phyloP scores from a whole-genome alignment of 2,797 vertebrate genomes.

The Argya squamiceps region DNA sequence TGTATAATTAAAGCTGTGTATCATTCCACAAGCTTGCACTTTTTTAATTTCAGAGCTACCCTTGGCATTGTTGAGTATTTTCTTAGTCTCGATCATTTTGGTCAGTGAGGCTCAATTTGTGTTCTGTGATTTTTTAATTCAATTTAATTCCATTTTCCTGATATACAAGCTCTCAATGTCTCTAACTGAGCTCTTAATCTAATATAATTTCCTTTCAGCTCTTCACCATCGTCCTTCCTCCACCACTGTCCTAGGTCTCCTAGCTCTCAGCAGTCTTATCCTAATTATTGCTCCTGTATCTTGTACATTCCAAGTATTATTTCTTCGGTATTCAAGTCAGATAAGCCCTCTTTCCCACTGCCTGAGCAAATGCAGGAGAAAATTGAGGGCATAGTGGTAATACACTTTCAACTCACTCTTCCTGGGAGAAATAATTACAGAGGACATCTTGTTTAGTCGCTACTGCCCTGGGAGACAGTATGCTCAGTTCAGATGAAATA shows the following conservation, averaged over 20 bases:
- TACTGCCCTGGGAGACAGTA: neutral
- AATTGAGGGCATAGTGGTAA: conserved; percentile 7
- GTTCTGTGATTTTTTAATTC: neutral
- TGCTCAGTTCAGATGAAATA: neutral
- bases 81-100: neutral
- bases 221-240: neutral
- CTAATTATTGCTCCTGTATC: neutral
- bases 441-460: neutral
- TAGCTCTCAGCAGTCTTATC: neutral
- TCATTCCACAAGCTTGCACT: neutral
- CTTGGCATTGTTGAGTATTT: neutral
- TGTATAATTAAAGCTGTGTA: neutral
- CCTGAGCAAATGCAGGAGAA: neutral
- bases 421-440: conserved; percentile 33
- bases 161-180: neutral
- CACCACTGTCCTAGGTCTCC: neutral
- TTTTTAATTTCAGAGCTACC: neutral
- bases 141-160: neutral
- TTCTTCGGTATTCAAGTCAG: neutral
- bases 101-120: neutral
- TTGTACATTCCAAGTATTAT: neutral
- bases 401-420: neutral
- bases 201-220: neutral
- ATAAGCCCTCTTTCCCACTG: neutral
- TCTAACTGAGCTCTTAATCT: neutral